Percentiles rank a stretch among this genome's conserved stretches.
Conservation (phyloP, 2,113 vertebrate genomes). For the Odocoileus hemionus region DNA sequence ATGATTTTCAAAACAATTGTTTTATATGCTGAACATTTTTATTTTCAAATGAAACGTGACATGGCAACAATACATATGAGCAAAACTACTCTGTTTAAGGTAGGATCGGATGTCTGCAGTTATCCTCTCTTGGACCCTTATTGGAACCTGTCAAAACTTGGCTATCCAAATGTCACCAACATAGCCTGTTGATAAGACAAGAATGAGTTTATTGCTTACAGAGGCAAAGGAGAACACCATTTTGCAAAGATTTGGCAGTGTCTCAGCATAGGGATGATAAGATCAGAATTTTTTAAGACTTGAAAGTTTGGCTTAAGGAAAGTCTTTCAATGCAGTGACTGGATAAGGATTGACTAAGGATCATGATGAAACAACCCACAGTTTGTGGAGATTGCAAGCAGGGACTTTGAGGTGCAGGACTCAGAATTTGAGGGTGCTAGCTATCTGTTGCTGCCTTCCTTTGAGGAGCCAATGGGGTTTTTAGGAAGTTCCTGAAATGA, state of each 20-base stretch:
- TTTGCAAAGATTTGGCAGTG: neutral
- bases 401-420: neutral
- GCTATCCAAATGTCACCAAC: neutral
- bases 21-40: neutral
- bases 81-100: neutral
- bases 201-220: neutral
- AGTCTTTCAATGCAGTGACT: neutral
- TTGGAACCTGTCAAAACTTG: neutral
- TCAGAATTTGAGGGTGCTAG: neutral
- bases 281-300: neutral
- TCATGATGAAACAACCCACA: neutral
- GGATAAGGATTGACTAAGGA: neutral
- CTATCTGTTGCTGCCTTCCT: neutral
- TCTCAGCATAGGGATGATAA: neutral
- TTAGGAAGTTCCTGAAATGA: neutral
- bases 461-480: neutral
- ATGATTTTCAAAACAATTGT: neutral
- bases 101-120: neutral
- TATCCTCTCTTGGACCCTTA: no score
- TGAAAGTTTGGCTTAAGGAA: neutral
- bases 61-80: neutral
- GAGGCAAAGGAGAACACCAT: rapidly evolving
- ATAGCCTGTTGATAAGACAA: neutral
- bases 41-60: neutral
- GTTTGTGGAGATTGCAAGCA: neutral